A percentile compares a stretch with the other conserved stretches of the same genome.
Evolutionary conservation across 2,888 invertebrate species (phyloP).

Genomic region (Plebejus anna): DNA sequence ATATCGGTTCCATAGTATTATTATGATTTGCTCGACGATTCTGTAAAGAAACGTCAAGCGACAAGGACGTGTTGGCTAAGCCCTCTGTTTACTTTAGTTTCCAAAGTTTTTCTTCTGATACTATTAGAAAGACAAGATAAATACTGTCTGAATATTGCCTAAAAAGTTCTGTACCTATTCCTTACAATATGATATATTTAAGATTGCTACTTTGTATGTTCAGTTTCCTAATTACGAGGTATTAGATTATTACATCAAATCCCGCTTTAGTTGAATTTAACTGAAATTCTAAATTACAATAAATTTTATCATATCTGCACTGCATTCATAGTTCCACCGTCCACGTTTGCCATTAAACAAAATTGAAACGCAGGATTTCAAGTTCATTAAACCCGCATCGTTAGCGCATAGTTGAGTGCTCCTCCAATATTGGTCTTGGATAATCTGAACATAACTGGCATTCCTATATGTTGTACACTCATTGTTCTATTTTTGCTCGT

Average conservation of each 20-base stretch:
- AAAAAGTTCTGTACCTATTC: no score
- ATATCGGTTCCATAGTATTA: no score
- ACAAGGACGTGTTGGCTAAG: no score
- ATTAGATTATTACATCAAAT: neutral
- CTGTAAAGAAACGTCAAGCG: no score
- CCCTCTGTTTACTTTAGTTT: no score
- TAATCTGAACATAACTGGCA: conserved; percentile 46
- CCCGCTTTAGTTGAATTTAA: neutral
- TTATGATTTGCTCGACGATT: no score
- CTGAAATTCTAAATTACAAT: neutral
- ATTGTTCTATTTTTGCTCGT: conserved; percentile 19
- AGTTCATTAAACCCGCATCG: conserved; percentile 75
- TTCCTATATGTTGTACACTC: conserved; percentile 29
- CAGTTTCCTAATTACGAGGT: no score
- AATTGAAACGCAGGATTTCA: conserved; percentile 73
- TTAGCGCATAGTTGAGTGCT: conserved; percentile 71
- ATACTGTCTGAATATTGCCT: no score
- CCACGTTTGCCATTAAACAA: conserved; percentile 62
- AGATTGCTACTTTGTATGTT: no score
- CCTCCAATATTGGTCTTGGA: conserved; percentile 72
- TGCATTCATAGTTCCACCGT: conserved; percentile 48
- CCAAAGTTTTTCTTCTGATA: no score
- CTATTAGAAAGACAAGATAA: no score
- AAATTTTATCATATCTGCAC: conserved; percentile 32
- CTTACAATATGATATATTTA: no score